These are phyloP conservation scores for Sympetrum striolatum DNA, from an alignment of 2,888 invertebrate genomes.

Conservation along the genomic window DNA sequence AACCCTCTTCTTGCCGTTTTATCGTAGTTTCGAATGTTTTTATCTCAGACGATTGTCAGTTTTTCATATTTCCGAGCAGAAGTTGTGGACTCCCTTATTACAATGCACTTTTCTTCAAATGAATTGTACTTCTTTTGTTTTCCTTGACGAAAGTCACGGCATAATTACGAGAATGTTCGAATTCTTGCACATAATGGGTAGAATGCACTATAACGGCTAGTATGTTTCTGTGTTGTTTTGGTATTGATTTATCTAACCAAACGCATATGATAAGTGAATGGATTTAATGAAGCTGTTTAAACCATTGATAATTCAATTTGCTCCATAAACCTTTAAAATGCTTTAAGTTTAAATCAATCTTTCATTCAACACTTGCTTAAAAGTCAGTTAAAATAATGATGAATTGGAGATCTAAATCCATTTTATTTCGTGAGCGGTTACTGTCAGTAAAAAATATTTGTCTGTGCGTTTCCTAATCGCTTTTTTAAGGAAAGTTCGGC, in stretches of 20 bases:
- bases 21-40: not conserved
- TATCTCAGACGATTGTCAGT: not conserved
- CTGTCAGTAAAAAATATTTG: not conserved
- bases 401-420: no score
- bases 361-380: no score
- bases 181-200: not conserved
- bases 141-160: not conserved
- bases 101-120: not conserved
- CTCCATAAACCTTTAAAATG: no score
- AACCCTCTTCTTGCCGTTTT: not conserved
- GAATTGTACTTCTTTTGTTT: not conserved
- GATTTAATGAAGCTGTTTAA: not conserved
- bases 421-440: not conserved
- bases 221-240: not conserved
- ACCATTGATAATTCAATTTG: no score
- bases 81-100: not conserved
- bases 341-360: no score
- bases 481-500: not conserved
- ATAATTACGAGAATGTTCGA: not conserved
- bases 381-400: no score
- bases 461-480: not conserved
- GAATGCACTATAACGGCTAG: not conserved
- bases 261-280: not conserved
- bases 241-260: not conserved
- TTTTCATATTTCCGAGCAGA: not conserved